Evolutionary conservation across 30 jellyfish, hydroid and myxozoan genomes (phyloP).

Genomic region (Turritopsis rubra): DNA sequence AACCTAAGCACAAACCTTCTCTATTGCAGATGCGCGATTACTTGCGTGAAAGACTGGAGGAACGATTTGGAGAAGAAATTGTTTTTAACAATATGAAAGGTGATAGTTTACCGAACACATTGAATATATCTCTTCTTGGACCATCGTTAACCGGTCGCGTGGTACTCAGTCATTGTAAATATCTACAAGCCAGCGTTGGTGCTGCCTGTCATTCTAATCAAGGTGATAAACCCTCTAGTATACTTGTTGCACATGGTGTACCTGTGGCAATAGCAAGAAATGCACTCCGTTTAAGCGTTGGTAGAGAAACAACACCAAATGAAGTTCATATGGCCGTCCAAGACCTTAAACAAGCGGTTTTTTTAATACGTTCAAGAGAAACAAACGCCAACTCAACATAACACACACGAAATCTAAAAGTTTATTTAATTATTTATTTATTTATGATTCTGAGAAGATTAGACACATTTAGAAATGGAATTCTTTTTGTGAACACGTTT

Average conservation of each 20-base stretch:
- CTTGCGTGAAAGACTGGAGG: conserved; percentile 38
- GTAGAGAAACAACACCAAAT: conserved; percentile 67
- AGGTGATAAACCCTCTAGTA: conserved; percentile 66
- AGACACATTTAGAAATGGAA: no score
- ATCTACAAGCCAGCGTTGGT: conserved; percentile 92
- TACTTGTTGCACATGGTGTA: conserved; percentile 71
- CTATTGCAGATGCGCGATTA: conserved; percentile 50
- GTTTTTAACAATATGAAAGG: conserved; percentile 15
- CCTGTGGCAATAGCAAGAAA: conserved; percentile 62
- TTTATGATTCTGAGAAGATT: no score
- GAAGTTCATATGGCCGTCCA: conserved; percentile 61
- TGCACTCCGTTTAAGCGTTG: conserved; percentile 84
- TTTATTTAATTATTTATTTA: no score
- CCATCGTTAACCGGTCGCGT: conserved; percentile 49
- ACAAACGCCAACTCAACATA: not conserved
- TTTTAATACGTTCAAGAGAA: not conserved
- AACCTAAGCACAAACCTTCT: no score
- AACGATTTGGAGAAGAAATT: conserved; percentile 21
- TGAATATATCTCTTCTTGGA: conserved; percentile 65
- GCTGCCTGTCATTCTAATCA: conserved; percentile 93
- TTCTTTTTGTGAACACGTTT: no score
- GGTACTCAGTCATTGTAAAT: conserved; percentile 31
- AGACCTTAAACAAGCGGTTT: conserved; percentile 46
- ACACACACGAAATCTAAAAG: not conserved
- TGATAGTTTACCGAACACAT: conserved; percentile 68